These are phyloP conservation scores for Chionis minor DNA, from an alignment of 2,113 vertebrate species.

Conservation along the genomic window DNA sequence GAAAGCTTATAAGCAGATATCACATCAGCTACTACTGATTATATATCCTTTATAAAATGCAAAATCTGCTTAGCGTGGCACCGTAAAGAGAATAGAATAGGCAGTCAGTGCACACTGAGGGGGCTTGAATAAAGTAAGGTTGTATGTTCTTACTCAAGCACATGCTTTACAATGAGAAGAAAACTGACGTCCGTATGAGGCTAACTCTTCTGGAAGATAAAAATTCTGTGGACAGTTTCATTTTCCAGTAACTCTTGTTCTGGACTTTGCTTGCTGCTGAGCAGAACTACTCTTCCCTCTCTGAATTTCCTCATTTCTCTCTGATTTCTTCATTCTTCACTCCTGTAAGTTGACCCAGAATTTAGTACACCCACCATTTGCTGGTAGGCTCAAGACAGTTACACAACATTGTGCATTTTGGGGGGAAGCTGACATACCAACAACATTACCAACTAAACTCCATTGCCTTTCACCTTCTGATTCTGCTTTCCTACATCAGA, in stretches of 20 bases:
- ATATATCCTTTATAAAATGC: neutral
- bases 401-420: fast-evolving
- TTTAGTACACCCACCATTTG: neutral
- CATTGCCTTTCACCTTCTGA: neutral
- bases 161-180: neutral
- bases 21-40: neutral
- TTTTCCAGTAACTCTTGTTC: neutral
- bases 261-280: neutral
- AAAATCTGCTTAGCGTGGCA: neutral
- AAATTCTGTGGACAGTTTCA: neutral
- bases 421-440: neutral
- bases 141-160: neutral
- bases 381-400: neutral
- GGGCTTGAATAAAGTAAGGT: neutral
- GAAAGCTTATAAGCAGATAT: neutral
- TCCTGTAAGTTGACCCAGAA: neutral
- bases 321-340: neutral
- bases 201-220: neutral
- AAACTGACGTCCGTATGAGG: neutral
- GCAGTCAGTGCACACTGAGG: neutral
- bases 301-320: too few species aligned
- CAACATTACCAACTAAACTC: neutral
- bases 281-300: neutral
- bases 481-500: neutral
- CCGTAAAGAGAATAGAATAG: neutral